phyloP scores from a whole-genome alignment of 2,888 invertebrate species.

The Campaea margaritaria region DNA sequence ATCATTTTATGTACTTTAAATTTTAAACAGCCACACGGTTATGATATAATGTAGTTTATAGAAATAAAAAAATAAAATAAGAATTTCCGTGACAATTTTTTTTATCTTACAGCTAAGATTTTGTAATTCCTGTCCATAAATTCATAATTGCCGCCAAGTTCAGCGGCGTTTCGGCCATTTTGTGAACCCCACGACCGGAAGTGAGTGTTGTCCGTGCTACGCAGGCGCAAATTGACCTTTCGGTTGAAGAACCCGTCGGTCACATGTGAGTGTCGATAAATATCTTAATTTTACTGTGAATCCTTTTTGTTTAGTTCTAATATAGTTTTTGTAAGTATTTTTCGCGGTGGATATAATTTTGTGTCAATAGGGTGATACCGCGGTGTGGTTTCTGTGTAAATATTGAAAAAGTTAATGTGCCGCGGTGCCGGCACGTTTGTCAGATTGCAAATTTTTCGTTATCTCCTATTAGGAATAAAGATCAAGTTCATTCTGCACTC shows the following conservation, averaged over 20 bases:
- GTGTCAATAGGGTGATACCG: conserved; percentile 65
- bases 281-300: conserved; percentile 83
- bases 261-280: conserved; percentile 94
- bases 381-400: conserved; percentile 78
- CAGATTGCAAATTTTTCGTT: conserved; percentile 72
- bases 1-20: background rate
- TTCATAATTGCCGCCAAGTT: conserved; percentile 70
- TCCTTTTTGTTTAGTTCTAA: conserved; percentile 72
- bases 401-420: conserved; percentile 65
- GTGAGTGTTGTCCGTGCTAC: conserved; percentile 86
- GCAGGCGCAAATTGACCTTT: conserved; percentile 91
- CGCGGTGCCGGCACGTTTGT: conserved; percentile 83
- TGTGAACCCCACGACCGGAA: conserved; percentile 85
- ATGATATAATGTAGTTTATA: background rate
- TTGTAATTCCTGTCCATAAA: background rate
- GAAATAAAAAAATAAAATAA: background rate
- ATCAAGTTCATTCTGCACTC: conserved; percentile 56
- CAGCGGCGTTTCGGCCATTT: conserved; percentile 69
- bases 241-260: conserved; percentile 95
- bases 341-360: conserved; percentile 74
- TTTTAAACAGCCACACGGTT: background rate
- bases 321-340: conserved; percentile 83
- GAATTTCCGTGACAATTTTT: background rate
- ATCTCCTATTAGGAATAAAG: conserved; percentile 59
- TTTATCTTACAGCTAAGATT: background rate